A percentile compares a stretch with the other conserved stretches of the same genome.
Evolutionary conservation across 2,113 vertebrate genomes (phyloP).

Genomic region (Odontesthes bonariensis): DNA sequence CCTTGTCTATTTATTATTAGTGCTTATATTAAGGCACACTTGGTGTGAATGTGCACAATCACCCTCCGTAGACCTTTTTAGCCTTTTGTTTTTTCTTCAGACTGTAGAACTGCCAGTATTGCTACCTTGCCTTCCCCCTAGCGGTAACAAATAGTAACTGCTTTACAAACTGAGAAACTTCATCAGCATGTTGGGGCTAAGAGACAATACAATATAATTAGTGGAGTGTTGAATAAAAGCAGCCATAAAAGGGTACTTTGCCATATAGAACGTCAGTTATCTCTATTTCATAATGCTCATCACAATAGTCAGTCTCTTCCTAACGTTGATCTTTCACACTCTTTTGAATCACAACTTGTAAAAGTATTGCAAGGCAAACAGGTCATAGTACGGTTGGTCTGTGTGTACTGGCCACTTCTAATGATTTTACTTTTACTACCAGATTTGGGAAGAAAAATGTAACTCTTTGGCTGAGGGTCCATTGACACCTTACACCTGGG

Average conservation of each 20-base stretch:
- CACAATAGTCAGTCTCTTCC: not conserved
- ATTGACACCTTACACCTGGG: not conserved
- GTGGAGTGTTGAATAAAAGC: not conserved
- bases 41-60: conserved; percentile 21
- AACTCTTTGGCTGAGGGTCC: too few relatives aligned
- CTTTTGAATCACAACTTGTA: not conserved
- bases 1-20: conserved; percentile 56
- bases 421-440: not conserved
- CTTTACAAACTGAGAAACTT: not conserved
- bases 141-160: conserved; percentile 8
- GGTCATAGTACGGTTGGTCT: not conserved
- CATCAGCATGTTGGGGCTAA: too few relatives aligned
- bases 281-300: not conserved
- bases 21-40: conserved; percentile 24
- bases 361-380: not conserved
- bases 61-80: not conserved
- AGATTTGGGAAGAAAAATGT: too few relatives aligned
- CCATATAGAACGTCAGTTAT: not conserved
- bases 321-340: not conserved
- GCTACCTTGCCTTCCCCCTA: conserved; percentile 4
- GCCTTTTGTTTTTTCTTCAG: not conserved
- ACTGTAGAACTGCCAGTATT: conserved; percentile 1
- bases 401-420: not conserved
- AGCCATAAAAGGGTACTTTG: not conserved
- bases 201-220: too few relatives aligned